These are phyloP conservation scores for Plebejus argus DNA, from an alignment of 2,888 invertebrate species.

Conservation along the genomic window DNA sequence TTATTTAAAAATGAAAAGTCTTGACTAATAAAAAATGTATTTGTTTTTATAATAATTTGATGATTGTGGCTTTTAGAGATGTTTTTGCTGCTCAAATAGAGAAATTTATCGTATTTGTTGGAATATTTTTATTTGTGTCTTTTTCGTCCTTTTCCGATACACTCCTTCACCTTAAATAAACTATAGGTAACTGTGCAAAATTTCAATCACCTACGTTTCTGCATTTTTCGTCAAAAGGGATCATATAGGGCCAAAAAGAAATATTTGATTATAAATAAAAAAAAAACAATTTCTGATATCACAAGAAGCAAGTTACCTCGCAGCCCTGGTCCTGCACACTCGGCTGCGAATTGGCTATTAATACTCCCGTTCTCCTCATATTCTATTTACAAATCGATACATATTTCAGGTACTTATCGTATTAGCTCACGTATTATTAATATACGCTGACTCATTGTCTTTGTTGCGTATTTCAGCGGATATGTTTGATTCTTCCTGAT, in stretches of 20 bases:
- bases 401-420: slow-evolving; percentile 31
- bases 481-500: slow-evolving; percentile 39
- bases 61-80: too few species aligned
- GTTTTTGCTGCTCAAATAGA: too few species aligned
- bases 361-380: slow-evolving; percentile 47
- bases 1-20: neutral
- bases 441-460: slow-evolving; percentile 30
- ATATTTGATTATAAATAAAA: neutral
- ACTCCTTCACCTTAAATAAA: too few species aligned
- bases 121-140: too few species aligned
- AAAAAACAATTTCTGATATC: too few species aligned
- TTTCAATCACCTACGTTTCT: too few species aligned
- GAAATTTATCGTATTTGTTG: too few species aligned
- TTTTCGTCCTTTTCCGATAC: too few species aligned
- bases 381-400: slow-evolving; percentile 32
- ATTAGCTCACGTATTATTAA: slow-evolving; percentile 21
- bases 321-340: slow-evolving; percentile 37
- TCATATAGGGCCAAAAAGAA: neutral
- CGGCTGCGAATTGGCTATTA: slow-evolving; percentile 54
- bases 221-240: too few species aligned
- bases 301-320: neutral
- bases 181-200: too few species aligned
- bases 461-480: slow-evolving; percentile 48
- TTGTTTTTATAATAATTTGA: too few species aligned
- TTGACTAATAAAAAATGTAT: too few species aligned